Base-by-base conservation (phyloP, 2,888 invertebrate species). In the Torymus aiolomorphi region DNA sequence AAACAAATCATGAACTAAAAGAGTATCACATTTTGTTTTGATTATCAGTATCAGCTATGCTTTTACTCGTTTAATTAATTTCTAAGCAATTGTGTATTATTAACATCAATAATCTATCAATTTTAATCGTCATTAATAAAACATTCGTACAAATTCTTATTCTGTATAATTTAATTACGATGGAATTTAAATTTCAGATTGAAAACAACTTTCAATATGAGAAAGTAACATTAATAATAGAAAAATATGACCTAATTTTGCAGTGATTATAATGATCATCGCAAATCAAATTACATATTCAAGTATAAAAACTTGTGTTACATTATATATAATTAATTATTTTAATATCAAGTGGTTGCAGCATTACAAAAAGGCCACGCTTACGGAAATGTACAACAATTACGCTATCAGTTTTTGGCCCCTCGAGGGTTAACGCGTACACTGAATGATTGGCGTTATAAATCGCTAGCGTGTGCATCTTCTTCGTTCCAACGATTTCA, bases 281-380 rank as follows among this genome's bases (percentile, higher is more conserved):
- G 20, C n/a, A 14, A 49, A 59, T 51, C 13, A n/a, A 69, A 20
- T 61, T 51, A 57, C 16, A 71, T 51, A 31, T 18, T 18, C 49
- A 12, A 52, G 70, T 70, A 69, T 70, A 76, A 76, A 70, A 76
- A 62, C 24, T 10, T 52, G 16, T 56, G 54, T 70, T 31, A 59
- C 24, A 49, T 52, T 24, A 18, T 42, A 24, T 59, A 56, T 31
- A 63, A 63, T 72, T 14, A 52, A 72, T 78, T 20, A 59, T 49
- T 24, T n/a, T n/a, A 78, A 42, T 14, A 24, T 51, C 12, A 5
- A 61, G 52, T 69, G 51, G 10, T 75, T 56, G 66, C 59, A 52
- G 70, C 12, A 75, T 59, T 59, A 54, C 66, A 52, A 54, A 42
- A 80, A 80, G 79, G 75, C 80, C 80, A 76, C 80, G 63, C 61